A percentile compares a stretch with the other conserved stretches of the same genome.
phyloP scores from a whole-genome alignment of 2,797 vertebrate genomes.

The Melanotaenia pygmaea region DNA sequence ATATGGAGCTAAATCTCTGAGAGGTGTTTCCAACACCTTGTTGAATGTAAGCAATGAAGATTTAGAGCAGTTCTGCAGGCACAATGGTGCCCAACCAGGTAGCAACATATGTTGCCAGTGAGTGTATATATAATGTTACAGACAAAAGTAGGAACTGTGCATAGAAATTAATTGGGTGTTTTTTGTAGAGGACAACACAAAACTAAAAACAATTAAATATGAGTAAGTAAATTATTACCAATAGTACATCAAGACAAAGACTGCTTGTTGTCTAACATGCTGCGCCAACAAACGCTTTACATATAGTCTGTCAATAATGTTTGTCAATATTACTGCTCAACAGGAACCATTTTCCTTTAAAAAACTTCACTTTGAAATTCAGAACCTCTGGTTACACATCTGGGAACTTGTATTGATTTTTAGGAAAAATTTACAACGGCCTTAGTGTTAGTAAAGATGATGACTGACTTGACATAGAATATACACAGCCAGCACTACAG shows the following conservation, averaged over 20 bases:
- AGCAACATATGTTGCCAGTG: not conserved
- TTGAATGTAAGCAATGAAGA: too few relatives aligned
- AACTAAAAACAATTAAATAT: not conserved
- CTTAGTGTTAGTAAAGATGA: slow-evolving; percentile 1
- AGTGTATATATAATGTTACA: not conserved
- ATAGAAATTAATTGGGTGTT: not conserved
- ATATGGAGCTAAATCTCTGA: too few relatives aligned
- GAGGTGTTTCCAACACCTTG: too few relatives aligned
- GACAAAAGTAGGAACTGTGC: not conserved
- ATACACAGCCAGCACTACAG: not conserved
- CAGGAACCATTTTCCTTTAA: slow-evolving; percentile 32
- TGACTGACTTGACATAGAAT: slow-evolving; percentile 4
- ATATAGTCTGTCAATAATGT: slow-evolving; percentile 35
- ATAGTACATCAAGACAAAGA: slow-evolving; percentile 4
- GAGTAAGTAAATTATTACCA: not conserved
- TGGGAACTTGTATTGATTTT: slow-evolving; percentile 76
- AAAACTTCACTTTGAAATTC: slow-evolving; percentile 64
- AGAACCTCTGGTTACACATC: slow-evolving; percentile 61
- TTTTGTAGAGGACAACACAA: not conserved
- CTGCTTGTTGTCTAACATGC: not conserved
- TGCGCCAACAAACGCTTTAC: slow-evolving; percentile 10
- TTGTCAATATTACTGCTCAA: slow-evolving; percentile 17
- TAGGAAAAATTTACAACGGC: not conserved
- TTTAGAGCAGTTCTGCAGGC: too few relatives aligned
- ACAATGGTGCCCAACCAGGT: too few relatives aligned